Evolutionary conservation across 2,113 vertebrate genomes (phyloP), one percentile per base, ranked within the genome.

Genomic region (Amphilophus citrinellus): DNA sequence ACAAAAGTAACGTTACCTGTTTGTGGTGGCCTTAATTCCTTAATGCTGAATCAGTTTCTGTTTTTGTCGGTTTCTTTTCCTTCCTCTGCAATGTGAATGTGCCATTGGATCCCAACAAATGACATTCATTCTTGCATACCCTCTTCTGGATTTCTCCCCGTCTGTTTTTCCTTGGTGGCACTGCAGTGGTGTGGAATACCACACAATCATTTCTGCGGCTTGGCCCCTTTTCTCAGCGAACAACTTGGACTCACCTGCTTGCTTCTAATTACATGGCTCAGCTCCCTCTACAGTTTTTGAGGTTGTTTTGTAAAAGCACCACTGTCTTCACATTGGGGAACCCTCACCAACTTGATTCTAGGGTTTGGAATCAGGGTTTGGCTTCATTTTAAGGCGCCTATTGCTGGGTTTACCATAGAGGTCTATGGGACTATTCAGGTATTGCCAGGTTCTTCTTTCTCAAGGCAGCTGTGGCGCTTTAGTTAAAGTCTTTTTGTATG

Each of bases 181-280:
- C 65, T 24, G 66, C 18, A 37, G 44, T 22, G 61, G 35, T 79
- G 77, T 62, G 32, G 77, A 88, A 81, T 59, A 87, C 82, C 85
- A 76, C 87, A 88, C 68, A 80, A 87, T 89, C 80, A 89, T 87
- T 76, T 60, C 82, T 84, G 85, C 65, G 83, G 91, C 60, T 92
- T 91, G 84, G 78, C 85, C 44, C 84, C 50, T 1, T 30, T 73
- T 63, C 76, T 47, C 7, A 30, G n/a, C 9, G 56, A 65, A 73
- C 83, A 50, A 89, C 89, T 92, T 92, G 91, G 89, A 91, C 83
- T 89, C 90, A 89, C 87, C 91, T 91, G 87, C 87, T 89, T 56
- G 39, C 59, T 84, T n/a, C 79, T 88, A 89, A 91, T 93, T 88
- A 79, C 66, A 89, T 57, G 88, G 87, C 77, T 87, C 75, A 30